Percentiles rank a stretch among this genome's conserved stretches.
Evolutionary conservation across 2,797 vertebrate genomes (phyloP).

Genomic region (Kryptopterus vitreolus): DNA sequence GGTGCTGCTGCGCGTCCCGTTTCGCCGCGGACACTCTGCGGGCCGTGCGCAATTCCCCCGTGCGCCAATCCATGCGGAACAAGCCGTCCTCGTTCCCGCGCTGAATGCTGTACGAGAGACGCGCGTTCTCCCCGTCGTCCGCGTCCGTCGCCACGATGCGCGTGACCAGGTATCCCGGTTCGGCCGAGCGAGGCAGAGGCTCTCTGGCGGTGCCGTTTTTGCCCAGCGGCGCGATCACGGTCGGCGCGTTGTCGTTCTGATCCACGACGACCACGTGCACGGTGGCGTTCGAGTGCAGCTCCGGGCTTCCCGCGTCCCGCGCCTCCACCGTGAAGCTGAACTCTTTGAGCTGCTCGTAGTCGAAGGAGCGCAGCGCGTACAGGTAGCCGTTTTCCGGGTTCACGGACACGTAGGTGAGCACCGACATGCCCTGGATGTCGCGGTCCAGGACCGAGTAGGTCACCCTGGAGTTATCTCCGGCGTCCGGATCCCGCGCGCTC

Average conservation of each 20-base stretch:
- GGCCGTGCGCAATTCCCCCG: constrained; percentile 88
- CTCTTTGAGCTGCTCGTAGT: constrained; percentile 94
- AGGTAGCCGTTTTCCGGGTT: constrained; percentile 95
- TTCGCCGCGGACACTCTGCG: constrained; percentile 81
- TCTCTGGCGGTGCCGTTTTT: constrained; percentile 91
- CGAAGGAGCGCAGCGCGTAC: constrained; percentile 93
- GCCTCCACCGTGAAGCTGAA: constrained; percentile 93
- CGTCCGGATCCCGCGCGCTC: constrained; percentile 88
- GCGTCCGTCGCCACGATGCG: constrained; percentile 90
- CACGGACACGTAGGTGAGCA: constrained; percentile 97
- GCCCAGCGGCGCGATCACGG: constrained; percentile 87
- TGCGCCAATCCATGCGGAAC: constrained; percentile 96
- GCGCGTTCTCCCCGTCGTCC: constrained; percentile 91
- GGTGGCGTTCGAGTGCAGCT: constrained; percentile 85
- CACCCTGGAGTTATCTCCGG: constrained; percentile 86
- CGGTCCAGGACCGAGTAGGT: constrained; percentile 92
- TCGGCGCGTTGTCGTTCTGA: constrained; percentile 92
- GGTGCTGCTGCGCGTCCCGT: constrained; percentile 83
- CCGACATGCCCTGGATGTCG: constrained; percentile 96
- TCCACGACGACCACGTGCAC: constrained; percentile 91
- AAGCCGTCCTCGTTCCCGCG: constrained; percentile 92
- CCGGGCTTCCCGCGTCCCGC: constrained; percentile 79
- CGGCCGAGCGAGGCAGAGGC: constrained; percentile 87
- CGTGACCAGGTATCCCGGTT: constrained; percentile 91
- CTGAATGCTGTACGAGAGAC: constrained; percentile 91